phyloP scores from a whole-genome alignment of 2,113 vertebrate genomes.

The Eretmochelys imbricata region DNA sequence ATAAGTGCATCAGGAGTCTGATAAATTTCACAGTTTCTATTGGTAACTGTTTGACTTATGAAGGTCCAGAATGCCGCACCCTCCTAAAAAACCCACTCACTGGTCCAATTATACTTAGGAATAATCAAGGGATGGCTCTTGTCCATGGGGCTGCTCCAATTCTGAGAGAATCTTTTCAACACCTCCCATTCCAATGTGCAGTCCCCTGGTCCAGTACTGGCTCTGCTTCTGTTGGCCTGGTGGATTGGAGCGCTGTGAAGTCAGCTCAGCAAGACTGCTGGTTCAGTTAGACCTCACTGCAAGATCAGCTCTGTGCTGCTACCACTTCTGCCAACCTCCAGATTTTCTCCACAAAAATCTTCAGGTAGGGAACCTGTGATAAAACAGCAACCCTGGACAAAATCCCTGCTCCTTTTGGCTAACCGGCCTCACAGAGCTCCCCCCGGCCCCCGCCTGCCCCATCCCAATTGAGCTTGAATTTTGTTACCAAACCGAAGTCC shows the following conservation, averaged over 20 bases:
- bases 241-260: not conserved
- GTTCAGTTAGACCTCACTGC: not conserved
- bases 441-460: not conserved
- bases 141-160: not conserved
- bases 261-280: not conserved
- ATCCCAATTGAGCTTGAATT: not conserved
- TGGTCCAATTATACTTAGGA: not conserved
- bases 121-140: not conserved
- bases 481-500: no score
- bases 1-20: not conserved
- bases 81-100: not conserved
- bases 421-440: no score
- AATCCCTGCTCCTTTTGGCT: not conserved
- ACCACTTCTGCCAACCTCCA: not conserved
- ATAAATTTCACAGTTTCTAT: not conserved
- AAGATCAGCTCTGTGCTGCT: not conserved
- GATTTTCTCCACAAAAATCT: not conserved
- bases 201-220: not conserved
- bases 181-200: not conserved
- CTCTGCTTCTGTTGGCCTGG: not conserved
- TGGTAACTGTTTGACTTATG: not conserved
- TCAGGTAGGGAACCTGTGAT: not conserved
- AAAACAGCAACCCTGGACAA: not conserved
- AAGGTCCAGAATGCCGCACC: not conserved
- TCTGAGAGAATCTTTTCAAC: not conserved